Conservation (phyloP, 2,888 invertebrate genomes). For the Drosophila anomalata region DNA sequence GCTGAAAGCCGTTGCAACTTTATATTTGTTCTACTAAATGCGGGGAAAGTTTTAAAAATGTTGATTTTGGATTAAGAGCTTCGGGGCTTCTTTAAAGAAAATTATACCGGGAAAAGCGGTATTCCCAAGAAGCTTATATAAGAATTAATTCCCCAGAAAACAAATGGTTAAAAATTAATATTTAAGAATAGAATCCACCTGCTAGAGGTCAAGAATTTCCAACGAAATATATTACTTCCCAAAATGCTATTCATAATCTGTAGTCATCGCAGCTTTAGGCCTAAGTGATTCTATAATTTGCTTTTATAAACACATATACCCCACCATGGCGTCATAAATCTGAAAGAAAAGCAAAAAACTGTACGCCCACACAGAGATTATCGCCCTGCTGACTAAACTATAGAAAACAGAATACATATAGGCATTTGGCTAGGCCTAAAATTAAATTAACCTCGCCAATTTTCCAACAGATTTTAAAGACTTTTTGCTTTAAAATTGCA, state of each 20-base stretch:
- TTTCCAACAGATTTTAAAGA: conserved; percentile 7
- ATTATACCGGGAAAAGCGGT: not conserved
- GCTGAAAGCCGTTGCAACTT: conserved; percentile 1
- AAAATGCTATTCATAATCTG: conserved; percentile 60
- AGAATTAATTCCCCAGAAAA: not conserved
- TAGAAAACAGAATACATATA: not conserved
- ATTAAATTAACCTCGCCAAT: conserved; percentile 20
- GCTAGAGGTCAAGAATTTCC: conserved; percentile 17
- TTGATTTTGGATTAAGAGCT: not conserved
- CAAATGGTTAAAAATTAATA: not conserved
- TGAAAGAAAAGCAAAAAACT: conserved; percentile 29
- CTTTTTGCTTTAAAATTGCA: conserved; percentile 11
- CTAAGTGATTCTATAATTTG: conserved; percentile 58
- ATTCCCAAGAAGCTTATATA: not conserved
- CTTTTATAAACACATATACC: conserved; percentile 3
- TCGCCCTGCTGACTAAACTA: conserved; percentile 20
- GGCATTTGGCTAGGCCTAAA: conserved; percentile 32
- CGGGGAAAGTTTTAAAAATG: conserved; percentile 1
- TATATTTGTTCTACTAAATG: conserved; percentile 14
- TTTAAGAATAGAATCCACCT: not conserved
- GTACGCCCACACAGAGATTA: conserved; percentile 47
- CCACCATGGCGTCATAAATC: conserved; percentile 37
- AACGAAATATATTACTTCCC: conserved; percentile 20
- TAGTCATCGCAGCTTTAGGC: conserved; percentile 37
- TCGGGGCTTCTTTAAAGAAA: not conserved